Conservation (phyloP, 2,797 vertebrate genomes). For the Myripristis murdjan region DNA sequence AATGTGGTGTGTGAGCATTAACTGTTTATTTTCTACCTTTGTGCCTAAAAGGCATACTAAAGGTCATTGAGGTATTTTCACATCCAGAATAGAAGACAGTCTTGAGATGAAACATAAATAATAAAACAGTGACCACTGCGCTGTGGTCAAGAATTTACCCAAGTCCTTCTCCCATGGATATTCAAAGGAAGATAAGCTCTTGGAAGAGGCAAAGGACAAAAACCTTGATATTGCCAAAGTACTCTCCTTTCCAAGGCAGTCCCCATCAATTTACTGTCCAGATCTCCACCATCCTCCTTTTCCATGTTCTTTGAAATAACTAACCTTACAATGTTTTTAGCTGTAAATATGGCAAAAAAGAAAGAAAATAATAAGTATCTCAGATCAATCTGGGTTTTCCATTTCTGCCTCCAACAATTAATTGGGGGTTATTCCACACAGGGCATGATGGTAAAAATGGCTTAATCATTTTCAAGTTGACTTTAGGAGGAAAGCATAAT, state of each 20-base stretch:
- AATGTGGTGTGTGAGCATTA: too few relatives aligned
- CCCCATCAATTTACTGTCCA: too few relatives aligned
- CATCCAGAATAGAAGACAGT: neutral
- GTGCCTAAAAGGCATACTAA: too few relatives aligned
- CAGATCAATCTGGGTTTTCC: neutral
- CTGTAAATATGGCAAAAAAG: neutral
- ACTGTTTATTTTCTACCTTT: neutral
- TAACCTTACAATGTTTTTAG: neutral
- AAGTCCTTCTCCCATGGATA: neutral
- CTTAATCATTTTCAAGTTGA: neutral
- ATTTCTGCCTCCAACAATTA: neutral
- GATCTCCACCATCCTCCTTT: too few relatives aligned
- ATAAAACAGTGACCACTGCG: neutral
- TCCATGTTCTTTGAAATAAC: neutral
- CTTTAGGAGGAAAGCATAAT: slow-evolving; percentile 1
- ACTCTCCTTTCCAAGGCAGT: too few relatives aligned
- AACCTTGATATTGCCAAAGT: too few relatives aligned
- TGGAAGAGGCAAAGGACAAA: neutral
- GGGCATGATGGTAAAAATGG: neutral
- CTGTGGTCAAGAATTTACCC: neutral
- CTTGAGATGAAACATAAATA: neutral
- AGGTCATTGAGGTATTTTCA: neutral
- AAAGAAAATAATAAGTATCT: too few relatives aligned
- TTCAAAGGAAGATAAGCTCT: neutral
- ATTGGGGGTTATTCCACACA: neutral